Evolutionary conservation across 2,888 invertebrate species (phyloP), one percentile per base, ranked within the genome.

Genomic region (Globia sparganii): DNA sequence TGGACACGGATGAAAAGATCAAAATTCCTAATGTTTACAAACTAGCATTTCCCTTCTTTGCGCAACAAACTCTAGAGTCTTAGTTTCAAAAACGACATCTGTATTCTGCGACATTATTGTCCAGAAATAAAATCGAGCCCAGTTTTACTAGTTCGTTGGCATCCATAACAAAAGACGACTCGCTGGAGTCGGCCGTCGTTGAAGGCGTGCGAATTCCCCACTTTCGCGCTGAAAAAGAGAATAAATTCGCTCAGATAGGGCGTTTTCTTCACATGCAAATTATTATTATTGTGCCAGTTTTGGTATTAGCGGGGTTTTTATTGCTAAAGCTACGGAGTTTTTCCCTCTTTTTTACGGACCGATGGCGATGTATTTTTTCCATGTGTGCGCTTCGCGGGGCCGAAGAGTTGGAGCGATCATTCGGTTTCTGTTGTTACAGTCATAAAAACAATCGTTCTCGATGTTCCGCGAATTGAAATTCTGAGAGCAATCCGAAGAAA

Each of bases 231-330:
- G 79, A 86, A 90, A 91, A 90, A 89, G 86, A 83, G 89, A 90
- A 92, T 92, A 92, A 92, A 92, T 92, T 90, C 89, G 90, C 89
- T 89, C 84, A 88, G 87, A 87, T 89, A 81, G 87, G 90, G 91
- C 92, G 90, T 91, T 92, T 91, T 89, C 90, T 92, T 90, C 92
- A 92, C 92, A 94, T 93, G 93, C 94, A 94, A 93, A 94, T 94
- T 93, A 94, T 94, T 93, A 93, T 94, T 93, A 93, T 94, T 93
- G 93, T 92, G 92, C 92, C 91, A 89, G 91, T 91, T 90, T 81
- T 88, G 88, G 92, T 92, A 94, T 94, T 94, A 93, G 92, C 90
- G 90, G 89, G 89, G 90, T 88, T 92, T 92, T 92, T 92, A 92
- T 91, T 89, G 90, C 89, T 77, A 85, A 87, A 87, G 83, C 88